These are phyloP conservation scores for Nomada goodeniana DNA, from an alignment of 2,888 invertebrate genomes.

Conservation along the genomic window DNA sequence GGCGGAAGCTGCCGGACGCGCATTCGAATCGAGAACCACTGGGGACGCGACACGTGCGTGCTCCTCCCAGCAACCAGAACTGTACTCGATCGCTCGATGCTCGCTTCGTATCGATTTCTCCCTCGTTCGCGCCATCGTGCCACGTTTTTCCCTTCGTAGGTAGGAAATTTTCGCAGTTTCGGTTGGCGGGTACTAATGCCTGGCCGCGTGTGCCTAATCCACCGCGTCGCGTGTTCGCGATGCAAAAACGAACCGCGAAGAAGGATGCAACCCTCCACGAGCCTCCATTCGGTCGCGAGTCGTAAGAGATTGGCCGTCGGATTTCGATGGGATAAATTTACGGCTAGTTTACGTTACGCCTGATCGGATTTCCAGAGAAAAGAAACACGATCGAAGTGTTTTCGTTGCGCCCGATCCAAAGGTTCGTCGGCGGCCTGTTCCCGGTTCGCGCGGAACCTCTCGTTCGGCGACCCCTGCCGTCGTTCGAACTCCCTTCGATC, in stretches of 20 bases:
- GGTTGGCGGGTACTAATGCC: neutral
- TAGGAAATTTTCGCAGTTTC: neutral
- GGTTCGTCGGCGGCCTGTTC: neutral
- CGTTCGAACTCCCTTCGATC: slow-evolving; percentile 49
- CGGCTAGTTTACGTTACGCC: slow-evolving; percentile 12
- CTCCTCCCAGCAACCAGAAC: slow-evolving; percentile 9
- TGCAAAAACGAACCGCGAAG: neutral
- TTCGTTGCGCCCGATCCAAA: neutral
- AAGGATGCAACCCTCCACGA: slow-evolving; percentile 5
- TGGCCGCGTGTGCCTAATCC: neutral
- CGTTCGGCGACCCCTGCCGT: slow-evolving; percentile 38
- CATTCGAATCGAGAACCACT: slow-evolving; percentile 37
- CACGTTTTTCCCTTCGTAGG: slow-evolving; percentile 24
- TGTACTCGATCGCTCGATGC: slow-evolving; percentile 48
- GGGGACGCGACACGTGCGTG: slow-evolving; percentile 50
- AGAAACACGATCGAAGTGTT: neutral
- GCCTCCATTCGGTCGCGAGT: slow-evolving; percentile 6
- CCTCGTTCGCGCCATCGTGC: neutral
- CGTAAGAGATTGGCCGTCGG: slow-evolving; percentile 31
- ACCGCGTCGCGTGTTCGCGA: neutral
- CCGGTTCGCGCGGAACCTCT: neutral
- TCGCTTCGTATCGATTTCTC: slow-evolving; percentile 44
- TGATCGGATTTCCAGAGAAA: slow-evolving; percentile 28
- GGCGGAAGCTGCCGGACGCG: slow-evolving; percentile 14
- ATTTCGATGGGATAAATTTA: slow-evolving; percentile 16